phyloP scores from a whole-genome alignment of 2,797 vertebrate genomes.

The Lepilemur septentrionalis region DNA sequence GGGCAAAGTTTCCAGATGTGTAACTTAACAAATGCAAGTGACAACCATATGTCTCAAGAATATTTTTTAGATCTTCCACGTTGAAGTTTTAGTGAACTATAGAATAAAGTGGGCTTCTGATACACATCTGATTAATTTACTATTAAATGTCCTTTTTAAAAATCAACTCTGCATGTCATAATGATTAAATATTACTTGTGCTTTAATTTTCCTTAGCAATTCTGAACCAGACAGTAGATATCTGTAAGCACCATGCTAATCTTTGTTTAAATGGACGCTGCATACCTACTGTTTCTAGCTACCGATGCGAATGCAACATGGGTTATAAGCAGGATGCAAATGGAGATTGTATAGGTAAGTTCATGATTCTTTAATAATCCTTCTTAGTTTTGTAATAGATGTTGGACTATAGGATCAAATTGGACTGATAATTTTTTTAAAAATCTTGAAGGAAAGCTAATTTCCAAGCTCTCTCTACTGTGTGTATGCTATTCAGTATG shows the following conservation, averaged over 20 bases:
- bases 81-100: constrained; percentile 5
- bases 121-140: not conserved
- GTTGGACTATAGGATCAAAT: not conserved
- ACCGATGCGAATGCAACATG: constrained; percentile 99
- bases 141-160: not conserved
- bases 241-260: constrained; percentile 97
- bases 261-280: constrained; percentile 98
- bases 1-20: constrained; percentile 56
- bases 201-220: constrained; percentile 86
- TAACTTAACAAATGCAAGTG: constrained; percentile 49
- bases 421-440: not conserved
- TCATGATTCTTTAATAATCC: not conserved
- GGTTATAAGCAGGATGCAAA: constrained; percentile 96
- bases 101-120: not conserved
- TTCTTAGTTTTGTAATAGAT: not conserved
- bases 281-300: constrained; percentile 93
- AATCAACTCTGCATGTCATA: not conserved
- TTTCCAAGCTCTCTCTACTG: not conserved
- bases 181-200: not conserved
- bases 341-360: constrained; percentile 95
- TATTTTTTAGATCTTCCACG: not conserved
- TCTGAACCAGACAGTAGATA: constrained; percentile 94
- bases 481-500: rapidly evolving
- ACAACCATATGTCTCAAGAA: constrained; percentile 16
- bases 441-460: not conserved